phyloP scores from a whole-genome alignment of 2,888 invertebrate genomes.

The Idaea aversata region DNA sequence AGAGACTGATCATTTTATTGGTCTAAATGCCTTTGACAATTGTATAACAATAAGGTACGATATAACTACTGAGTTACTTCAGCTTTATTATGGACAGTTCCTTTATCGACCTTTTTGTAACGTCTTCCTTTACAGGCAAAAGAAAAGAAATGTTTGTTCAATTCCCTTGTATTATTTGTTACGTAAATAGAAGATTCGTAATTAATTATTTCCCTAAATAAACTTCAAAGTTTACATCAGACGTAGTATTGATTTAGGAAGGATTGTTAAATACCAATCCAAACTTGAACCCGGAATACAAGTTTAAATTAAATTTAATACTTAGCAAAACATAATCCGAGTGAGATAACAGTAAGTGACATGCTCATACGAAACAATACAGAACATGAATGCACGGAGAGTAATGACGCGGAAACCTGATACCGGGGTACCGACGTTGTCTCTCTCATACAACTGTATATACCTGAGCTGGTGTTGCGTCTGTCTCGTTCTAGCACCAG shows the following conservation, averaged over 20 bases:
- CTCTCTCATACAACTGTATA: conserved; percentile 21
- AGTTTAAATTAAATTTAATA: conserved; percentile 1
- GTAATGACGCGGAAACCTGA: conserved; percentile 60
- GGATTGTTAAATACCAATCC: not conserved
- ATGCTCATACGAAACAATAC: conserved; percentile 33
- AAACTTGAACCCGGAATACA: not conserved
- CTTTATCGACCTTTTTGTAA: no score
- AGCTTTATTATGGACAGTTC: no score
- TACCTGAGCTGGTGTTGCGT: conserved; percentile 1
- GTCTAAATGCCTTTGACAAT: no score
- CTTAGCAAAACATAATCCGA: not conserved
- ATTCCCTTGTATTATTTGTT: not conserved
- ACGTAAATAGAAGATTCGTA: not conserved
- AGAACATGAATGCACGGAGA: conserved; percentile 31
- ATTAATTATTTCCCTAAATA: conserved; percentile 1
- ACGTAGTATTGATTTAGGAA: not conserved
- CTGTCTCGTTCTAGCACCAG: conserved; percentile 18
- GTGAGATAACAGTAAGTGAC: conserved; percentile 10
- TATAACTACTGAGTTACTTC: no score
- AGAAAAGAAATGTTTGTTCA: not conserved
- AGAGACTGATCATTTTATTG: no score
- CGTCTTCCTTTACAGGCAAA: not conserved
- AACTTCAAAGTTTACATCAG: not conserved
- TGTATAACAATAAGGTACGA: no score
- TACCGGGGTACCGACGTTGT: conserved; percentile 37